Conservation (phyloP, 2,888 invertebrate species). For the Zygothrica quintamaculata region DNA sequence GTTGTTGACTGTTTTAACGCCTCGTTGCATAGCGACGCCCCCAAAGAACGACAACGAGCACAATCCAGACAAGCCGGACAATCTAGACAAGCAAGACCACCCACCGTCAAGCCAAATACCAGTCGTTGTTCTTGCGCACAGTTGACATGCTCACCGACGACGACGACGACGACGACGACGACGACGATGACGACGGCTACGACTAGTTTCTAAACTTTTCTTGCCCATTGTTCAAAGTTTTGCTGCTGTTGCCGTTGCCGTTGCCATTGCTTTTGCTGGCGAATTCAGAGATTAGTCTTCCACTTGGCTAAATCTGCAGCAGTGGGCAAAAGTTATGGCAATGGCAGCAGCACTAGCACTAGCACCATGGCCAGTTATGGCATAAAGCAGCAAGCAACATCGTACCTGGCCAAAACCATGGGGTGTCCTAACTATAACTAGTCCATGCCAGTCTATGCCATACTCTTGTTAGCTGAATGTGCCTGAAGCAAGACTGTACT, state of each 20-base stretch:
- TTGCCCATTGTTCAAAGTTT: conserved; percentile 74
- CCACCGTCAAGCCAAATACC: conserved; percentile 62
- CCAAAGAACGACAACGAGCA: conserved; percentile 2
- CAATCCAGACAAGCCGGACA: background rate
- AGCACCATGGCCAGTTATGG: conserved; percentile 43
- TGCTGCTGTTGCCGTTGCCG: conserved; percentile 23
- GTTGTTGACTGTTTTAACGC: conserved; percentile 60
- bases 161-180: too few relatives aligned
- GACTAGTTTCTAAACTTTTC: conserved; percentile 75
- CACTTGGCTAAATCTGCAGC: conserved; percentile 78
- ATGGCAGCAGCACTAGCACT: too few relatives aligned
- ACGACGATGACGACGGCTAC: too few relatives aligned
- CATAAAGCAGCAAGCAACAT: conserved; percentile 46
- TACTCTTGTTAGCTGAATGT: conserved; percentile 3
- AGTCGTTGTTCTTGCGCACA: conserved; percentile 68
- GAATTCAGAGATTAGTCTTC: conserved; percentile 80
- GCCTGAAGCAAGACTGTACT: conserved; percentile 50
- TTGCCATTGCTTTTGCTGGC: conserved; percentile 39
- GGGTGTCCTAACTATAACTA: conserved; percentile 9
- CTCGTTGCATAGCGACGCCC: conserved; percentile 57
- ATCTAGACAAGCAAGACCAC: conserved; percentile 36
- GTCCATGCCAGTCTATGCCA: background rate
- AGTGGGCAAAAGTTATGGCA: conserved; percentile 70
- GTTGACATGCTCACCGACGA: conserved; percentile 75
- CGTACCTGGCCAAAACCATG: conserved; percentile 55